A percentile compares a stretch with the other conserved stretches of the same genome.
Evolutionary conservation across 2,113 vertebrate species (phyloP).

Genomic region (Ursus arctos): DNA sequence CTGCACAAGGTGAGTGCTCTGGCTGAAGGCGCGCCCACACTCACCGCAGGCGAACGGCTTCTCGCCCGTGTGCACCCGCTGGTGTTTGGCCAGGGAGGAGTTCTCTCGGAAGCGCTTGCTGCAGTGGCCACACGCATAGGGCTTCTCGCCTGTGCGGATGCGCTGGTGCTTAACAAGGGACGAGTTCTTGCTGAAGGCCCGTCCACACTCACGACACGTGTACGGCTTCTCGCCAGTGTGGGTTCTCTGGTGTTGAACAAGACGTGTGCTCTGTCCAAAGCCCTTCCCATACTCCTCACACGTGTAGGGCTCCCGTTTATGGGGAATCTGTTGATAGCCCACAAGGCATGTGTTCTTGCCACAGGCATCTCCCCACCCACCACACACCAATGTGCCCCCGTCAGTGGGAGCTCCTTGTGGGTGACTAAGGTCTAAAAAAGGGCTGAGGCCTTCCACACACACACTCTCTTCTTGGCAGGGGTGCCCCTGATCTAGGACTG

Average conservation of each 20-base stretch:
- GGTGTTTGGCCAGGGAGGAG: slow-evolving; percentile 65
- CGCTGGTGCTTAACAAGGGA: background rate
- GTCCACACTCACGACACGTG: background rate
- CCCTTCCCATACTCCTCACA: slow-evolving; percentile 57
- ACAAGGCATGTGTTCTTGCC: background rate
- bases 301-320: background rate
- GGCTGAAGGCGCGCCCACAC: background rate
- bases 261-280: slow-evolving; percentile 4
- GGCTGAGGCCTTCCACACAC: background rate
- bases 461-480: background rate
- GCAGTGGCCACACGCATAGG: slow-evolving; percentile 40
- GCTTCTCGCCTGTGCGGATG: background rate
- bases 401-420: background rate
- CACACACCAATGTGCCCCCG: no score
- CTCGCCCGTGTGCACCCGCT: slow-evolving; percentile 75
- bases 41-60: slow-evolving; percentile 11
- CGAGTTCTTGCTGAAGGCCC: slow-evolving; percentile 10
- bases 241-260: slow-evolving; percentile 43
- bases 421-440: background rate
- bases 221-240: slow-evolving; percentile 45
- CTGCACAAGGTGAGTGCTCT: background rate
- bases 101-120: slow-evolving; percentile 56
- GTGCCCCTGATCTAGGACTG: background rate
- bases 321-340: background rate
- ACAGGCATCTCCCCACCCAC: background rate